These are phyloP conservation scores for Sturnus vulgaris DNA, from an alignment of 2,113 vertebrate genomes.

Conservation along the genomic window DNA sequence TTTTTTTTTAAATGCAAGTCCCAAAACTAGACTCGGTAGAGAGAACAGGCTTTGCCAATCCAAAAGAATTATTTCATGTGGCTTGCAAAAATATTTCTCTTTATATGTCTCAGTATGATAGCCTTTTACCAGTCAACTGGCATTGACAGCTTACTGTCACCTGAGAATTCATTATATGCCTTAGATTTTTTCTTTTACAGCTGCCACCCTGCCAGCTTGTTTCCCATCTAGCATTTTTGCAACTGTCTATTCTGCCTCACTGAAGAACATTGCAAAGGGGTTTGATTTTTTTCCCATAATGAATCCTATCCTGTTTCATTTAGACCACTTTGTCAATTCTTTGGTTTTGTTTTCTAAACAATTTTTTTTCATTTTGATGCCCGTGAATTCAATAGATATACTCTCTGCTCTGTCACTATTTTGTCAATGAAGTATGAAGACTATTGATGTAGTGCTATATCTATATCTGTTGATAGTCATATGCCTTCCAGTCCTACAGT, in stretches of 20 bases:
- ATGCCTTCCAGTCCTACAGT: neutral
- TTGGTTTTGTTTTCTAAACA: neutral
- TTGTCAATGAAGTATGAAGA: neutral
- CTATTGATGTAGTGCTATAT: neutral
- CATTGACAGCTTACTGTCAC: neutral
- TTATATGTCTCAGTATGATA: neutral
- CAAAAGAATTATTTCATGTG: neutral
- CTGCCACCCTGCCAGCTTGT: neutral
- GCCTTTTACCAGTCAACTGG: neutral
- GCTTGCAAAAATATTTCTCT: neutral
- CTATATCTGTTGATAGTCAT: neutral
- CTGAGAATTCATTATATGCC: neutral
- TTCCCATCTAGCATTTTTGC: neutral
- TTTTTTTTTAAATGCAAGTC: neutral
- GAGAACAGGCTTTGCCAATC: neutral
- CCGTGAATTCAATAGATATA: neutral
- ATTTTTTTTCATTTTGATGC: neutral
- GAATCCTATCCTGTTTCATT: neutral
- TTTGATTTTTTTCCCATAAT: neutral
- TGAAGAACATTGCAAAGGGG: neutral
- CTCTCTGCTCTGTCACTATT: neutral
- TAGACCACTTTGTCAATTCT: neutral
- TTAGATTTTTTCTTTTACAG: neutral
- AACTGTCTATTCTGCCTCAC: neutral
- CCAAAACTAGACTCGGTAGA: neutral